Evolutionary conservation across 2,113 vertebrate genomes (phyloP).

Genomic region (Pimephales promelas): DNA sequence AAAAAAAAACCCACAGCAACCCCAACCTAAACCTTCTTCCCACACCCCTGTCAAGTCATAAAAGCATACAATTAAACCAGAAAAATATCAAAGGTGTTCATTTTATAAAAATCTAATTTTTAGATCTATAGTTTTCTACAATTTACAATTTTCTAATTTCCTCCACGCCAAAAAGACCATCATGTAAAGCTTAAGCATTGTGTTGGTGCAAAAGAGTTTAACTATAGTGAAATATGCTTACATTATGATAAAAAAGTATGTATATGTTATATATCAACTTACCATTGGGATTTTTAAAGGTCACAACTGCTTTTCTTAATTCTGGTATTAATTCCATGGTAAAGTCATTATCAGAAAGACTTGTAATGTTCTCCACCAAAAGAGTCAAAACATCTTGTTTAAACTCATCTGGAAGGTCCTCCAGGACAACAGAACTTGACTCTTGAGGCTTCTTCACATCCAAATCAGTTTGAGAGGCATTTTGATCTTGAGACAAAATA

Average conservation of each 20-base stretch:
- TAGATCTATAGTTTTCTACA: not conserved
- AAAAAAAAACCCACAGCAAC: no score
- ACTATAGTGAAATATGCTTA: not conserved
- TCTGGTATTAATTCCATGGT: conserved; percentile 82
- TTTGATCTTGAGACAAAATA: conserved; percentile 8
- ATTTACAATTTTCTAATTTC: not conserved
- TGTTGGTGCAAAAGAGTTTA: not conserved
- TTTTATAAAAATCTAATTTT: not conserved
- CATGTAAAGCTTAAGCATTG: not conserved
- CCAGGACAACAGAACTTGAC: conserved; percentile 68
- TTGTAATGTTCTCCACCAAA: conserved; percentile 79
- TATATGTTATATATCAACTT: conserved; percentile 43
- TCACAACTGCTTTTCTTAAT: conserved; percentile 71
- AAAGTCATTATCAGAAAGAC: conserved; percentile 69
- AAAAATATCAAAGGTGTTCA: not conserved
- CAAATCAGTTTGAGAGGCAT: not conserved
- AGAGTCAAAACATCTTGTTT: conserved; percentile 66
- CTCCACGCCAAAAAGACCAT: not conserved
- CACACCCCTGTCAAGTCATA: no score
- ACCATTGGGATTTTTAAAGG: conserved; percentile 77
- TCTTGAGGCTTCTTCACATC: not conserved
- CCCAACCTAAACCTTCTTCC: no score
- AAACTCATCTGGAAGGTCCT: conserved; percentile 69
- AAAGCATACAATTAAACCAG: not conserved
- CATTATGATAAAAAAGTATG: not conserved